Evolutionary conservation across 2,113 vertebrate species (phyloP).

Genomic region (Myanophis thanlyinensis): DNA sequence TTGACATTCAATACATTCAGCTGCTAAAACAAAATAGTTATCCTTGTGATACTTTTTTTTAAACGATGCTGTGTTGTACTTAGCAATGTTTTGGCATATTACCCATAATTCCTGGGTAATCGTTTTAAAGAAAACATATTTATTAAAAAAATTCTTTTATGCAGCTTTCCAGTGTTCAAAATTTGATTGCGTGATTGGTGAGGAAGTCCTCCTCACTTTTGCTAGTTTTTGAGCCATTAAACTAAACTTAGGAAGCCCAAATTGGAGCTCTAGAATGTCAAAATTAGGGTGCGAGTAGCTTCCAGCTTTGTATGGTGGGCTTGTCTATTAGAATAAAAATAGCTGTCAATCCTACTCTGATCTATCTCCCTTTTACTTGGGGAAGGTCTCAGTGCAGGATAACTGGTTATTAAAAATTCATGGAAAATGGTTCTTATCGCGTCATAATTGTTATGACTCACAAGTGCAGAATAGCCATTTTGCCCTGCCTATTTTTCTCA

Average conservation of each 20-base stretch:
- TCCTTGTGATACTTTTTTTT: constrained; percentile 37
- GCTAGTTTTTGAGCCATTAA: background rate
- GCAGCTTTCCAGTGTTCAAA: background rate
- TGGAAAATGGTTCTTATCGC: constrained; percentile 74
- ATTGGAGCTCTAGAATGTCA: background rate
- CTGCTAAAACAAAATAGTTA: constrained; percentile 19
- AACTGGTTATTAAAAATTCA: constrained; percentile 76
- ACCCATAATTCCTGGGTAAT: background rate
- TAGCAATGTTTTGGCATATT: background rate
- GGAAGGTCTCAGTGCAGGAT: constrained; percentile 66
- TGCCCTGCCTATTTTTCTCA: constrained; percentile 65
- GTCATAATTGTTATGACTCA: constrained; percentile 77
- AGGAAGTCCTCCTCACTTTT: background rate
- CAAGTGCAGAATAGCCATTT: constrained; percentile 74
- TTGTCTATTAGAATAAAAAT: constrained; percentile 54
- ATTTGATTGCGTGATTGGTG: background rate
- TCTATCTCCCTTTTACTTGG: constrained; percentile 50
- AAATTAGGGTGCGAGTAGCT: background rate
- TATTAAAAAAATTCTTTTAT: background rate
- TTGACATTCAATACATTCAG: background rate
- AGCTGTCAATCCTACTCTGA: constrained; percentile 59
- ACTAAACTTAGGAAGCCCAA: background rate
- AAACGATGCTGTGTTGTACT: background rate
- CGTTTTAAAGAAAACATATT: background rate
- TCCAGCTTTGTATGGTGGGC: constrained; percentile 33